Conservation (phyloP, 1,140 invertebrate genomes). For the Drosophila takahashii region DNA sequence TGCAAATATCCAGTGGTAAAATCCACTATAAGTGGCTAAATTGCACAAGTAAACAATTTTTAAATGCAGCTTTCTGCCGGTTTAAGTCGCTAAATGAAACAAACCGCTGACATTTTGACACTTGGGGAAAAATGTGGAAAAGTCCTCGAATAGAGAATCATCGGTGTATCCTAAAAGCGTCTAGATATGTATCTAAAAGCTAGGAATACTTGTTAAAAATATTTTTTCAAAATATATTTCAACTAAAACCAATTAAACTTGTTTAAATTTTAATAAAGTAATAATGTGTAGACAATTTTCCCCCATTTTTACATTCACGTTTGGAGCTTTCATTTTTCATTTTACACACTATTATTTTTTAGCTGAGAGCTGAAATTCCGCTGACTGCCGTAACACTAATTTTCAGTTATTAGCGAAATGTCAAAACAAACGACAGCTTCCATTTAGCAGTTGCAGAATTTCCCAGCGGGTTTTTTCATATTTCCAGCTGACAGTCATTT, state of each 20-base stretch:
- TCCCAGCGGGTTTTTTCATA: slow-evolving; percentile 9
- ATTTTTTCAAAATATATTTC: too few relatives aligned
- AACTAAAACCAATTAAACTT: background rate
- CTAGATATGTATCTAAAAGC: background rate
- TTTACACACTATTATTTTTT: slow-evolving; percentile 16
- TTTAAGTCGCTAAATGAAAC: slow-evolving; percentile 14
- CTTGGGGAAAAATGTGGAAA: background rate
- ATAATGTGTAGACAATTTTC: background rate
- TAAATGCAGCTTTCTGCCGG: slow-evolving; percentile 26
- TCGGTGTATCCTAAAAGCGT: background rate
- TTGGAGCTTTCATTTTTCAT: slow-evolving; percentile 14
- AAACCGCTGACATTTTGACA: background rate
- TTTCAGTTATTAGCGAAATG: slow-evolving; percentile 76
- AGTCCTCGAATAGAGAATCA: too few relatives aligned
- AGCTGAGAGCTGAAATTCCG: slow-evolving; percentile 11
- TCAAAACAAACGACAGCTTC: slow-evolving; percentile 71
- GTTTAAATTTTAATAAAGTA: background rate
- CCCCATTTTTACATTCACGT: background rate
- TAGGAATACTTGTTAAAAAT: background rate
- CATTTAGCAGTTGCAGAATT: slow-evolving; percentile 38
- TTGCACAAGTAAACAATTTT: slow-evolving; percentile 68
- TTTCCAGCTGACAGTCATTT: slow-evolving; percentile 29
- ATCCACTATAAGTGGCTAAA: slow-evolving; percentile 51
- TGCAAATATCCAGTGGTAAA: slow-evolving; percentile 46
- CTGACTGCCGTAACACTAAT: slow-evolving; percentile 63